Evolutionary conservation across 2,113 vertebrate genomes (phyloP).

Genomic region (Pomatostomus ruficeps): DNA sequence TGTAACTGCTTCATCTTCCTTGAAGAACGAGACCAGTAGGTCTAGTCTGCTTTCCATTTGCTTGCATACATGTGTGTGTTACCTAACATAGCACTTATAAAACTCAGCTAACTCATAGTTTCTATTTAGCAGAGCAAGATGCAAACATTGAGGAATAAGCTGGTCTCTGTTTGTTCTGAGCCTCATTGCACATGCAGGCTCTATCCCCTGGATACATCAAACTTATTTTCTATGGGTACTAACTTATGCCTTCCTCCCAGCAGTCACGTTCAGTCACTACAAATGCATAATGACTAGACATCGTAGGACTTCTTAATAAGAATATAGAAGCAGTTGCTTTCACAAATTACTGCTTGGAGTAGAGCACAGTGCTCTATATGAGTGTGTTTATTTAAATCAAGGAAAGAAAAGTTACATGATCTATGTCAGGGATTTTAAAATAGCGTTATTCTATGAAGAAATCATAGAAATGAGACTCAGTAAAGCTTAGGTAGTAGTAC

Average conservation of each 20-base stretch:
- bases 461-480: background rate
- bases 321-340: background rate
- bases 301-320: background rate
- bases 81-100: background rate
- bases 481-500: background rate
- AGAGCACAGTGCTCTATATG: background rate
- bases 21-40: background rate
- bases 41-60: background rate
- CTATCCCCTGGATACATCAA: background rate
- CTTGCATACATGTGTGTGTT: background rate
- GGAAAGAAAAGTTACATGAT: background rate
- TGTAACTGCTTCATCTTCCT: background rate
- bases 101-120: background rate
- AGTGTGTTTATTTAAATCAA: background rate
- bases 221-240: background rate
- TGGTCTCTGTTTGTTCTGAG: background rate
- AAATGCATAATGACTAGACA: background rate
- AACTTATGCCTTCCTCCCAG: background rate
- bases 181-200: background rate
- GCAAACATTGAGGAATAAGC: background rate
- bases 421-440: background rate
- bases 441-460: background rate
- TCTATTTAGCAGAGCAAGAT: background rate
- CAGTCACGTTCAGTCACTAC: background rate
- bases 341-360: background rate